Base-by-base conservation (phyloP, 2,113 vertebrate species). In the Australoheros scitulus region DNA sequence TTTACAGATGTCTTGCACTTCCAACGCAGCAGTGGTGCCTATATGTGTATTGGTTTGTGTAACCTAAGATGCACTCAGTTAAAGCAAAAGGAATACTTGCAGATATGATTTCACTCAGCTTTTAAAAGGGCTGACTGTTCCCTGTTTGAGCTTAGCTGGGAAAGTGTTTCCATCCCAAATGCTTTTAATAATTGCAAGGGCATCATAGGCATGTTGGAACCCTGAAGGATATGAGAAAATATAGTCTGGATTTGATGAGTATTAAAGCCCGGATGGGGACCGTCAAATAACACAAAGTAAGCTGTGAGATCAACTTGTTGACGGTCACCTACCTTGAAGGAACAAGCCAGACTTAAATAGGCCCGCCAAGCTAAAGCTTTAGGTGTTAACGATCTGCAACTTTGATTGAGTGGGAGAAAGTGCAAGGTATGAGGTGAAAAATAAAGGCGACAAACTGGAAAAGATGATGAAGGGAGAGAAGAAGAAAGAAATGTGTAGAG, bases 331-430 rank as follows among this genome's bases (percentile, higher is more conserved):
- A 80, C 7, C 50, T 47, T 83, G 74, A 83, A 85, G 43, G 41
- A 52, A 77, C 79, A 7, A n/a, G 65, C 70, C 9, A 20, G 26
- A 86, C 65, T 89, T 77, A 87, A 87, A 89, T 83, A 79, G 82
- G 77, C 64, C 81, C 75, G 82, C 64, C 65, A 38, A 77, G 52
- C 57, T 68, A 57, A 81, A 86, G 88, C 85, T 88, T 87, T 80
- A 80, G 83, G 87, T 7, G 58, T 78, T 91, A 89, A 91, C 88
- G 90, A 86, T 78, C 64, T 38, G 50, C 64, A 83, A 82, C 88
- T 82, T 55, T 88, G 88, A 91, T 77, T 84, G 82, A 88, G 58
- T 83, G 77, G 41, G 41, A 77, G 56, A 76, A 41, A 79, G 76
- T 6, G 60, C 2, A 24, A 2, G 29, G 78, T 36, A 58, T 0